These are phyloP conservation scores for Athripsodes cinereus DNA, from an alignment of 2,888 invertebrate species.

Conservation along the genomic window DNA sequence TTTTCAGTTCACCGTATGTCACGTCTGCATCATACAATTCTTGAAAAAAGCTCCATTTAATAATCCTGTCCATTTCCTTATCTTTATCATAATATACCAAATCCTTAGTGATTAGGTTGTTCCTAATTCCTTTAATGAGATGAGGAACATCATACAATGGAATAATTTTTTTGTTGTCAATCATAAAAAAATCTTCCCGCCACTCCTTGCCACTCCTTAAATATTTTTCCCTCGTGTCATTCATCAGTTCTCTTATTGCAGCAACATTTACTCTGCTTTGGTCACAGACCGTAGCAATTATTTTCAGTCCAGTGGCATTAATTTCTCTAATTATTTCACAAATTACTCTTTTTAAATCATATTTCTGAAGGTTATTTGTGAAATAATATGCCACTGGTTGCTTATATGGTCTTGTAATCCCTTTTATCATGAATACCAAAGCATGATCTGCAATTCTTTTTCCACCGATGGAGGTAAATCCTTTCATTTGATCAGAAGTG, in stretches of 20 bases:
- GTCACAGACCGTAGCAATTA: too few relatives aligned
- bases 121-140: not conserved
- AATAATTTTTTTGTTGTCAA: not conserved
- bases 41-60: not conserved
- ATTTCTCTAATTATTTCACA: not conserved
- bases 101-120: not conserved
- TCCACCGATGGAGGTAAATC: too few relatives aligned
- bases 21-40: not conserved
- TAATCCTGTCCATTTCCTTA: not conserved
- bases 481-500: too few relatives aligned
- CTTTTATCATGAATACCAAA: not conserved
- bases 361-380: not conserved
- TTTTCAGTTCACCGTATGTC: not conserved
- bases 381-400: not conserved
- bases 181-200: not conserved
- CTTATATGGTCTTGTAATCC: not conserved
- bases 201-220: not conserved
- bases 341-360: not conserved
- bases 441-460: too few relatives aligned
- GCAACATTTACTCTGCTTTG: not conserved
- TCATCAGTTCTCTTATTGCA: not conserved
- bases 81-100: not conserved
- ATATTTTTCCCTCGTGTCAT: not conserved
- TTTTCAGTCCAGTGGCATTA: not conserved
- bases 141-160: not conserved